Percentiles rank a stretch among this genome's conserved stretches.
Evolutionary conservation across 2,888 invertebrate genomes (phyloP).

Genomic region (Polymixis lichenea): DNA sequence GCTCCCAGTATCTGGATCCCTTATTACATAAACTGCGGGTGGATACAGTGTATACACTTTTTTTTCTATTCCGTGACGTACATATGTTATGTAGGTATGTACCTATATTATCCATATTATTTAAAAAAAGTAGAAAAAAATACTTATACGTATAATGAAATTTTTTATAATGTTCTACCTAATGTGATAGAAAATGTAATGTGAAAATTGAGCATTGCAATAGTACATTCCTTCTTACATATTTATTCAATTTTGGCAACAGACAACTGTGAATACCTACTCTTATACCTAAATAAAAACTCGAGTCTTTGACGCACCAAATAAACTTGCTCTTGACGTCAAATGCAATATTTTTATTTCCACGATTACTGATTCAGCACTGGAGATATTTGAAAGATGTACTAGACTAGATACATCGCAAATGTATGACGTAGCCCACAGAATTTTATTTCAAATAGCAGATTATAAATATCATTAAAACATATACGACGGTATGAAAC

Average conservation of each 20-base stretch:
- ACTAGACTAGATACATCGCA: slow-evolving; percentile 26
- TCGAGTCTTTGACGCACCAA: slow-evolving; percentile 59
- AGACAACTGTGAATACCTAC: slow-evolving; percentile 4
- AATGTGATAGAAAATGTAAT: background rate
- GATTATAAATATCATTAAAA: slow-evolving; percentile 30
- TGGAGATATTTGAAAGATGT: slow-evolving; percentile 40
- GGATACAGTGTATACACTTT: background rate
- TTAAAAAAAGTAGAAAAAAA: too few relatives aligned
- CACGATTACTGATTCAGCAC: slow-evolving; percentile 49
- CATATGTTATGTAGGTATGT: background rate
- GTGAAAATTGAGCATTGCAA: slow-evolving; percentile 11
- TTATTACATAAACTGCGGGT: background rate
- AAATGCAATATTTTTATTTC: slow-evolving; percentile 60
- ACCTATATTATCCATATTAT: background rate
- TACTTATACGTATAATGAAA: background rate
- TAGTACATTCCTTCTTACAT: slow-evolving; percentile 1
- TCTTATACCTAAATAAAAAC: slow-evolving; percentile 50
- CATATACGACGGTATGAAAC: slow-evolving; percentile 5
- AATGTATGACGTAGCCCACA: slow-evolving; percentile 26
- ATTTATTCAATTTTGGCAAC: slow-evolving; percentile 41
- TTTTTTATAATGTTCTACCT: background rate
- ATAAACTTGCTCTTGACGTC: slow-evolving; percentile 61
- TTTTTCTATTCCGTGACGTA: too few relatives aligned
- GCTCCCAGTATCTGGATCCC: too few relatives aligned
- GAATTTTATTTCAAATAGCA: slow-evolving; percentile 15